A percentile compares a stretch with the other conserved stretches of the same genome.
These are phyloP conservation scores for Alaudala cheleensis DNA, from an alignment of 2,113 vertebrate genomes.

Conservation along the genomic window DNA sequence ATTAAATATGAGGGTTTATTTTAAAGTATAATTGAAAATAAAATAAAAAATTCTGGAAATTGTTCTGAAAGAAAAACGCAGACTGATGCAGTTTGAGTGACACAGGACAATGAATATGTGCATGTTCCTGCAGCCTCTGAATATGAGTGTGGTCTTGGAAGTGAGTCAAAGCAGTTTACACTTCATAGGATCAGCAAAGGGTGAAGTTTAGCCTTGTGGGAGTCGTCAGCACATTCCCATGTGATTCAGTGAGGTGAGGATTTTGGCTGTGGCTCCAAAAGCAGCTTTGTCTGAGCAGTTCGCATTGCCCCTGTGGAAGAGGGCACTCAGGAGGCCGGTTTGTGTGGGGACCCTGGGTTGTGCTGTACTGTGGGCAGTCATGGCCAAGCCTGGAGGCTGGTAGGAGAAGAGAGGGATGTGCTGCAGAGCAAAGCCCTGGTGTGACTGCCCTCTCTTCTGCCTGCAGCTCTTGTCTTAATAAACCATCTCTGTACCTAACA, in stretches of 20 bases:
- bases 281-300: background rate
- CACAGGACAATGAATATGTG: background rate
- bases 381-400: background rate
- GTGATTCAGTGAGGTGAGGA: background rate
- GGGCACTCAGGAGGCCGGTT: rapidly evolving
- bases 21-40: background rate
- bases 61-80: background rate
- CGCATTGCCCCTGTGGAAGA: rapidly evolving
- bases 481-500: background rate
- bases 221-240: rapidly evolving
- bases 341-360: rapidly evolving
- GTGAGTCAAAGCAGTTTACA: background rate
- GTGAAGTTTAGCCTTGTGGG: background rate
- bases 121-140: background rate
- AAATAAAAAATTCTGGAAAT: background rate
- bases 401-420: background rate
- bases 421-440: background rate
- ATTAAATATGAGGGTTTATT: background rate
- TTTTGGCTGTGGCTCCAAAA: background rate
- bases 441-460: background rate
- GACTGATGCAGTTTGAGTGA: background rate
- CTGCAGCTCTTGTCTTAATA: background rate
- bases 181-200: background rate
- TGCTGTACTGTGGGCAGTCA: background rate
- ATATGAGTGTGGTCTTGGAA: background rate